Conservation (phyloP, 2,797 vertebrate species). For the Coracias cyanogaster region DNA sequence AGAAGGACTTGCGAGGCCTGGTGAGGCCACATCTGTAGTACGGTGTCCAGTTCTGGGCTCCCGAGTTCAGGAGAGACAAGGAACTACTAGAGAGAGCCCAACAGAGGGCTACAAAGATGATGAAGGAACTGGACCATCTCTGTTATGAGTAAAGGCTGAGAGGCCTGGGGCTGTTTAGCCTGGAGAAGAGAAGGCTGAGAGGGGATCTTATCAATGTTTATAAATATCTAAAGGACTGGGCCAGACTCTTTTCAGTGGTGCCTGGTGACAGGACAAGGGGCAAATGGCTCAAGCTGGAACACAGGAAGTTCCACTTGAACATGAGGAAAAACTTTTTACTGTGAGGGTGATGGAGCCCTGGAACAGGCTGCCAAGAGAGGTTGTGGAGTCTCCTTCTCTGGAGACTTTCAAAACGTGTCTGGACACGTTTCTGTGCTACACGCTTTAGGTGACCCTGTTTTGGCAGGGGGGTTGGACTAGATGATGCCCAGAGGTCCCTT, state of each 20-base stretch:
- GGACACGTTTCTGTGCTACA: neutral
- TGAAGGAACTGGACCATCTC: neutral
- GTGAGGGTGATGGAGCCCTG: neutral
- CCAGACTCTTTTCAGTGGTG: neutral
- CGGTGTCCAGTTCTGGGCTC: neutral
- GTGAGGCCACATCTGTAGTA: too few relatives aligned
- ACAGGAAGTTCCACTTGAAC: neutral
- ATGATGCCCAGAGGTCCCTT: neutral
- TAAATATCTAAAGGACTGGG: neutral
- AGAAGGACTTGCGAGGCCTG: too few relatives aligned
- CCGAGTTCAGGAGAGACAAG: neutral
- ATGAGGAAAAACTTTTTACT: neutral
- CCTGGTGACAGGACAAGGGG: neutral
- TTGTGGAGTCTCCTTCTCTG: neutral
- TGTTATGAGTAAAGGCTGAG: neutral
- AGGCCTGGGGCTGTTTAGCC: neutral
- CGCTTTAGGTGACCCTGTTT: neutral
- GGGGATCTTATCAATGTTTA: neutral
- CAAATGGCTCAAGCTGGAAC: neutral
- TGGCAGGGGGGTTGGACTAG: neutral
- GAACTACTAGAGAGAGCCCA: neutral
- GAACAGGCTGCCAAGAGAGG: neutral
- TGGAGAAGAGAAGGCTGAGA: neutral
- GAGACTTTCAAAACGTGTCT: neutral
- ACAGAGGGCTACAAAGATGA: neutral